phyloP scores from a whole-genome alignment of 2,888 invertebrate genomes.

The Dione juno region DNA sequence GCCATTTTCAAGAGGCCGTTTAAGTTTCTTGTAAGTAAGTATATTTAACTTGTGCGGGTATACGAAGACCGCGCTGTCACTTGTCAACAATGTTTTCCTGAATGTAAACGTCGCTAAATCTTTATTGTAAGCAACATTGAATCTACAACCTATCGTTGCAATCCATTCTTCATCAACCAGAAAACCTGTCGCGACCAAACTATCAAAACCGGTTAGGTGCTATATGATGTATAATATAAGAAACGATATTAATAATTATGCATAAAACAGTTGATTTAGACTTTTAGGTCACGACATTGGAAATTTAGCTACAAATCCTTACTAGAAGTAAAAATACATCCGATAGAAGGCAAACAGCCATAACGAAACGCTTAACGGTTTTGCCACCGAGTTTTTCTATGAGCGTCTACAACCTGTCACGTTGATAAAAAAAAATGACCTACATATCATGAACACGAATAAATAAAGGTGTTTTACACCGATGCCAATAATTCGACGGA shows the following conservation, averaged over 20 bases:
- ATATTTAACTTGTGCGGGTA: constrained; percentile 23
- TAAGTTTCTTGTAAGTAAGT: constrained; percentile 12
- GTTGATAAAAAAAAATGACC: constrained; percentile 51
- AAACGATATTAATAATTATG: constrained; percentile 8
- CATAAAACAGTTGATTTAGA: constrained; percentile 6
- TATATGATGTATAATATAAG: constrained; percentile 22
- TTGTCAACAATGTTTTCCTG: constrained; percentile 27
- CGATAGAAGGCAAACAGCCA: constrained; percentile 59
- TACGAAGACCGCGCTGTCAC: constrained; percentile 25
- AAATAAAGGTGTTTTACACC: constrained; percentile 68
- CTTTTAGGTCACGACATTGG: constrained; percentile 16
- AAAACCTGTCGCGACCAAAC: not conserved
- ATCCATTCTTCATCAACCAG: not conserved
- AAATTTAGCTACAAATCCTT: constrained; percentile 28
- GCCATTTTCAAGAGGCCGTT: constrained; percentile 7
- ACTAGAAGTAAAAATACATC: constrained; percentile 25
- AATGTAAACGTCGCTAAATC: constrained; percentile 29
- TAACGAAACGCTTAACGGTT: constrained; percentile 59
- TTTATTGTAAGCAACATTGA: constrained; percentile 26
- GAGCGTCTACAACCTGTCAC: constrained; percentile 38
- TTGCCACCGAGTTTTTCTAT: constrained; percentile 48
- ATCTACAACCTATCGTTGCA: constrained; percentile 14
- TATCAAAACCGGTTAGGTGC: constrained; percentile 14
- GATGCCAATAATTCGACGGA: constrained; percentile 62
- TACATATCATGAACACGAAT: constrained; percentile 71